These are phyloP conservation scores for Drosophila maculinotata DNA, from an alignment of 2,888 invertebrate species.

Conservation along the genomic window DNA sequence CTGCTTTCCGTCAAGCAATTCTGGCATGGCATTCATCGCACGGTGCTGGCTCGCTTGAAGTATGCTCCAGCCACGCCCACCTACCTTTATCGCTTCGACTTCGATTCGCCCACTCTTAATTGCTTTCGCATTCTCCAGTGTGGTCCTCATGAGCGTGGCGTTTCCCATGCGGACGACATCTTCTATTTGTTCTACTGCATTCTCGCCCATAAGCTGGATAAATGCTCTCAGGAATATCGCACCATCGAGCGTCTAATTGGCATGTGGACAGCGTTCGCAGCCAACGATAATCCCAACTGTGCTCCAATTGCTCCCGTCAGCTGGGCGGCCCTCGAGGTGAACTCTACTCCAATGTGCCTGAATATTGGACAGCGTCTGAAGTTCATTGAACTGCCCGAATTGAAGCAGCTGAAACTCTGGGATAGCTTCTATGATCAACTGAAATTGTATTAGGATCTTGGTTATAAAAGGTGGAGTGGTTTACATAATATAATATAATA, in stretches of 20 bases:
- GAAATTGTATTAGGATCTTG: conserved; percentile 40
- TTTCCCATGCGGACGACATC: conserved; percentile 81
- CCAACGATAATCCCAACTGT: conserved; percentile 72
- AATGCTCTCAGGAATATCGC: conserved; percentile 67
- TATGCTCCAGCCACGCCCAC: conserved; percentile 78
- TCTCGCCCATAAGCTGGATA: conserved; percentile 56
- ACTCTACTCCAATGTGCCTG: conserved; percentile 53
- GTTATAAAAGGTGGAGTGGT: conserved; percentile 21
- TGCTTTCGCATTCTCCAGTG: conserved; percentile 70
- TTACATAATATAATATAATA: background rate
- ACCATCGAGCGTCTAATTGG: conserved; percentile 77
- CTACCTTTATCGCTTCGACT: conserved; percentile 81
- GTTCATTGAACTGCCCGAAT: conserved; percentile 80
- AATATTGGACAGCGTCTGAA: conserved; percentile 74
- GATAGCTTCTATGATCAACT: conserved; percentile 73
- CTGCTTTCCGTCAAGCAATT: conserved; percentile 73
- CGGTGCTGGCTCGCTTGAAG: conserved; percentile 66
- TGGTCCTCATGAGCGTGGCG: conserved; percentile 72
- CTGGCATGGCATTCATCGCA: conserved; percentile 82
- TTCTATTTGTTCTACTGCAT: conserved; percentile 76
- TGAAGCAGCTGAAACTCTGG: conserved; percentile 77
- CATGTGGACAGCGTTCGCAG: conserved; percentile 79
- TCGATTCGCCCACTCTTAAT: conserved; percentile 79
- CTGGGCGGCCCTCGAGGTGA: conserved; percentile 49
- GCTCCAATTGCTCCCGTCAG: conserved; percentile 45